Evolutionary conservation across 1,140 invertebrate species (phyloP).

Genomic region (Drosophila sucinea): DNA sequence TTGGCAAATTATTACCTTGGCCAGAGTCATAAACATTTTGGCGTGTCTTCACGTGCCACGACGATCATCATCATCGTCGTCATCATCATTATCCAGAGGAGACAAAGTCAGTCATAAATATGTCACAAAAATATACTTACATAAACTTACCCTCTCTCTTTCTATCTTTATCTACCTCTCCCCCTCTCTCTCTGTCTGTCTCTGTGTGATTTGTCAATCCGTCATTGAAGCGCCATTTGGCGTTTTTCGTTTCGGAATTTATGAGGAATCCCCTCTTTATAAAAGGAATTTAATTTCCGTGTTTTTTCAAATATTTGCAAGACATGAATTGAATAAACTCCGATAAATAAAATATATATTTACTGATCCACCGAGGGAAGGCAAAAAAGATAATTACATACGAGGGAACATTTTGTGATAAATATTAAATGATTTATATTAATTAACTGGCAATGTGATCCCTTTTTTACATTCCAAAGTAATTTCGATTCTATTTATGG

Average conservation of each 20-base stretch:
- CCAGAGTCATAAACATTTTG: slow-evolving; percentile 73
- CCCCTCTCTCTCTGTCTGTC: not conserved
- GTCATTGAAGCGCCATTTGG: slow-evolving; percentile 75
- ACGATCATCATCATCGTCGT: slow-evolving; percentile 45
- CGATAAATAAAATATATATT: not conserved
- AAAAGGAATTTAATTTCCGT: slow-evolving; percentile 10
- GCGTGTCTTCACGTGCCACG: slow-evolving; percentile 75
- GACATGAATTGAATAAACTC: slow-evolving; percentile 8
- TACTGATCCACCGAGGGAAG: not conserved
- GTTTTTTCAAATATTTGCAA: slow-evolving; percentile 7
- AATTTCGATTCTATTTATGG: too few species aligned
- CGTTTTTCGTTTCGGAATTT: slow-evolving; percentile 49
- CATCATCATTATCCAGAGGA: slow-evolving; percentile 31
- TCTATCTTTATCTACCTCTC: not conserved
- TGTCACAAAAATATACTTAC: slow-evolving; percentile 67
- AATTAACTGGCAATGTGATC: too few species aligned
- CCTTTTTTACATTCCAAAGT: too few species aligned
- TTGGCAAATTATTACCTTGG: slow-evolving; percentile 79
- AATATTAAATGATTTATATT: too few species aligned
- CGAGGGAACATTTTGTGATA: too few species aligned
- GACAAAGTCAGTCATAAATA: slow-evolving; percentile 75
- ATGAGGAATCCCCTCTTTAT: slow-evolving; percentile 35
- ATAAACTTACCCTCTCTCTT: slow-evolving; percentile 37
- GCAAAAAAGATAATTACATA: not conserved
- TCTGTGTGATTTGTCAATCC: slow-evolving; percentile 72